phyloP scores from a whole-genome alignment of 2,888 invertebrate genomes.

The Antitype chi region DNA sequence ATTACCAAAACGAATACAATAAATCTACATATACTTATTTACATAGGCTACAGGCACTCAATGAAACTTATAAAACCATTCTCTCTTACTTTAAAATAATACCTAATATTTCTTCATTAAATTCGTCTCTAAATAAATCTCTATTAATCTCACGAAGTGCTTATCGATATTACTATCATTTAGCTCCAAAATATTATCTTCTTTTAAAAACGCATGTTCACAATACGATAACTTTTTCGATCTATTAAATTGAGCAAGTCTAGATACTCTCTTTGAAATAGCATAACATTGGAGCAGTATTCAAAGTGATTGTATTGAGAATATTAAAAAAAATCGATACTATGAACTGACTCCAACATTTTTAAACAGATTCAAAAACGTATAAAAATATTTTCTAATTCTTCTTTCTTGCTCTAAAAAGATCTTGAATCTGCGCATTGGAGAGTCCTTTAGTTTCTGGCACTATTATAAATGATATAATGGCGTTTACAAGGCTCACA shows the following conservation, averaged over 20 bases:
- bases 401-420: conserved; percentile 65
- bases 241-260: background rate
- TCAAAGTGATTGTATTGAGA: background rate
- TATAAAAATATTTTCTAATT: conserved; percentile 18
- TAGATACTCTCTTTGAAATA: background rate
- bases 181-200: background rate
- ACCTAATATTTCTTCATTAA: background rate
- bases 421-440: conserved; percentile 80
- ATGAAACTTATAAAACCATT: conserved; percentile 7
- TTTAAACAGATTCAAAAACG: background rate
- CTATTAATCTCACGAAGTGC: conserved; percentile 15
- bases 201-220: background rate
- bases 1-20: background rate
- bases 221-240: background rate
- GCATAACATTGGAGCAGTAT: conserved; percentile 8
- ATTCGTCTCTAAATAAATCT: background rate
- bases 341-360: background rate
- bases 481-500: conserved; percentile 73
- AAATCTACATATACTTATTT: background rate
- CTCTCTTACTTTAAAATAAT: conserved; percentile 8
- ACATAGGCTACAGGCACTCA: background rate
- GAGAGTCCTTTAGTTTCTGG: conserved; percentile 89
- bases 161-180: background rate
- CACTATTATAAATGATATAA: conserved; percentile 77
- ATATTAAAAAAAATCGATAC: background rate